These are phyloP conservation scores for Stegana nigrithorax DNA, from an alignment of 2,888 invertebrate genomes.

Conservation along the genomic window DNA sequence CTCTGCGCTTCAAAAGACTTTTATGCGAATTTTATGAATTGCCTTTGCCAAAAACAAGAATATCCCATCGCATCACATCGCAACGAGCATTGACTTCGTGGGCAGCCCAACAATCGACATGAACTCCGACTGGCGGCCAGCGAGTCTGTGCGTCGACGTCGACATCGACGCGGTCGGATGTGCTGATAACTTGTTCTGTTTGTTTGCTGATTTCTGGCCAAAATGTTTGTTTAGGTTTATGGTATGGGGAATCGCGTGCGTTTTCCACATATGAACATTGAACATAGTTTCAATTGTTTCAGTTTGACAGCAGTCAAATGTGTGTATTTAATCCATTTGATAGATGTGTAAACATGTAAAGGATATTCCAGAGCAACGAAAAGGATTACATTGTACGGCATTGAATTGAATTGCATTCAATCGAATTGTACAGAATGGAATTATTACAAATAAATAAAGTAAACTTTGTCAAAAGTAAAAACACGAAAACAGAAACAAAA, in stretches of 20 bases:
- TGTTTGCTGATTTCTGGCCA: not conserved
- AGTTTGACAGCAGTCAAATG: not conserved
- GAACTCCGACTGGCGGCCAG: not conserved
- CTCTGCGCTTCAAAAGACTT: not conserved
- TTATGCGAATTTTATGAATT: not conserved
- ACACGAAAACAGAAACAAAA: not conserved
- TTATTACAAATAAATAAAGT: slow-evolving; percentile 18
- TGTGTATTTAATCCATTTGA: slow-evolving; percentile 15
- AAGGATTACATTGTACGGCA: slow-evolving; percentile 7
- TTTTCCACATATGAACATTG: not conserved
- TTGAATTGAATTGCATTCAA: no score
- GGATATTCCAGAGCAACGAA: slow-evolving; percentile 4
- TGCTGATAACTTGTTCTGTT: not conserved
- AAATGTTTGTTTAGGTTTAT: slow-evolving; percentile 18
- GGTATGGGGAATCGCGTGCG: no score
- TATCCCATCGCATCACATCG: no score
- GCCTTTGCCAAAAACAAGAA: no score
- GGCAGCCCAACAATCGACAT: not conserved
- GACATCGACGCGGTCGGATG: no score
- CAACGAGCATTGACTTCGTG: not conserved
- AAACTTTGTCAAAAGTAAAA: slow-evolving; percentile 12
- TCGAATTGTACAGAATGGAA: not conserved
- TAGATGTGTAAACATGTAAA: slow-evolving; percentile 16
- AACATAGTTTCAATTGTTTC: slow-evolving; percentile 12
- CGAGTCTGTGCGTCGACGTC: not conserved